Evolutionary conservation across 2,113 vertebrate species (phyloP), one percentile per base, ranked within the genome.

Genomic region (Ictalurus punctatus): DNA sequence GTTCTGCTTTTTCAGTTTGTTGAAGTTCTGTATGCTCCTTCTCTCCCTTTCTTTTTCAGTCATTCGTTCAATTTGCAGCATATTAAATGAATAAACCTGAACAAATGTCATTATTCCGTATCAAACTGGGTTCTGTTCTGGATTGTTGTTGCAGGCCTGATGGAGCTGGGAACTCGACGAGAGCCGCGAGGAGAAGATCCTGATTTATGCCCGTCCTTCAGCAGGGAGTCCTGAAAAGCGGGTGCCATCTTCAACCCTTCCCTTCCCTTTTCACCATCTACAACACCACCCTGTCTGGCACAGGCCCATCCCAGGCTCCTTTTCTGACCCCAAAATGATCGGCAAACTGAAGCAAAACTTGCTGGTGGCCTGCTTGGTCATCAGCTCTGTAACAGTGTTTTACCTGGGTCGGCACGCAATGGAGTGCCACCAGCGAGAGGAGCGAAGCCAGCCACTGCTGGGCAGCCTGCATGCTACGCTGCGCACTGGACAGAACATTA

Each of bases 301-400:
- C 85, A 69, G 84, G 56, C 82, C 88, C 79, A 69, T 74, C 86
- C 73, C 90, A 92, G 93, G 63, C 80, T 58, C 44, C 9, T 73
- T 59, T 10, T 69, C 89, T 86, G 81, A 71, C 89, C 44, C 85
- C 94, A 95, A 93, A 92, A 99, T 99, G 97, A 95, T 99, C 6
- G 98, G 97, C 14, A 99, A 99, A 93, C 94, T 99, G 88, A 99
- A 99, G 91, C 98, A 99, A 94, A 99, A 99, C 94, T 89, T 99
- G 92, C 93, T 99, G 44, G 91, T 99, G 96, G 97, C 97, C 7
- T 99, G 98, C 83, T 95, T 99, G 95, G 97, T 96, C 90, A 96
- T 99, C 93, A 99, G 98, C 91, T 99, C 98, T 0, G 95, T 96
- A 91, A 99, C 98, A 0, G 97, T 99, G 13, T 98, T 99, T 92